phyloP scores from a whole-genome alignment of 2,113 vertebrate species.

The Pterophyllum scalare region DNA sequence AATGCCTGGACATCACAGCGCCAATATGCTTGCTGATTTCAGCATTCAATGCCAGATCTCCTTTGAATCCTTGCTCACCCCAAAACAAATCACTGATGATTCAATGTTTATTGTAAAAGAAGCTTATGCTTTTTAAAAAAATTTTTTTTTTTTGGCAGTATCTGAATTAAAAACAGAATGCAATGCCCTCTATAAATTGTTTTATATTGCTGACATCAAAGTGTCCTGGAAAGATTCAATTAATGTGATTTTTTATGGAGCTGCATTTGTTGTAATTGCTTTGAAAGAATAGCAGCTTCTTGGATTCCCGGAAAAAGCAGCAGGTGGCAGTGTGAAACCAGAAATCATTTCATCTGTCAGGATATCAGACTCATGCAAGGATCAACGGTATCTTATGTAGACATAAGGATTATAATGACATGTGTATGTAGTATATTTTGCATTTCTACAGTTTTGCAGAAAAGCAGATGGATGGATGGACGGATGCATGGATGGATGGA shows the following conservation, averaged over 20 bases:
- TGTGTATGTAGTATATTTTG: background rate
- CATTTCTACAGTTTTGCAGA: background rate
- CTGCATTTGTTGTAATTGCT: background rate
- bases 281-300: background rate
- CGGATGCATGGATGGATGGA: too few relatives aligned
- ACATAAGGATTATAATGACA: background rate
- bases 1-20: slow-evolving; percentile 32
- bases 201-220: background rate
- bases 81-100: background rate
- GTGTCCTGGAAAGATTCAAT: background rate
- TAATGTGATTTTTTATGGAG: background rate
- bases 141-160: background rate
- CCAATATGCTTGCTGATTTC: background rate
- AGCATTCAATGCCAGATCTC: background rate
- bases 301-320: slow-evolving; percentile 34
- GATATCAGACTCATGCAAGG: background rate
- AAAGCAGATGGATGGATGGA: too few relatives aligned
- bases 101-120: background rate
- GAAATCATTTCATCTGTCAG: background rate
- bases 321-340: slow-evolving; percentile 71
- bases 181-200: background rate
- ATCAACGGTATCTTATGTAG: background rate
- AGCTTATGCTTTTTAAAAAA: background rate
- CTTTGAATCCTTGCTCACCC: background rate
- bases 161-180: background rate